Evolutionary conservation across 2,113 vertebrate species (phyloP).

Genomic region (Excalfactoria chinensis): DNA sequence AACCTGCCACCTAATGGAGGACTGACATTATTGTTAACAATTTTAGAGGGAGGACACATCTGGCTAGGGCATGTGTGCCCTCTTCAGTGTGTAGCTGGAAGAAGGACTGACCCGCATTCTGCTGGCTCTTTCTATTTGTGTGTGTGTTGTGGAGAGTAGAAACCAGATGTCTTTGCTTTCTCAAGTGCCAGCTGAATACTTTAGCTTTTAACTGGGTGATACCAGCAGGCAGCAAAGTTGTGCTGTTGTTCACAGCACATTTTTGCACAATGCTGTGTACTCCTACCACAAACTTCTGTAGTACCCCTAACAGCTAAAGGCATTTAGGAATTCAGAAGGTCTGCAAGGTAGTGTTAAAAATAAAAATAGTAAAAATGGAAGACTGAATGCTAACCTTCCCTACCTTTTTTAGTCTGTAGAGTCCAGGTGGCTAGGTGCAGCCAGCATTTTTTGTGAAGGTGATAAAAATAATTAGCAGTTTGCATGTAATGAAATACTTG

Average conservation of each 20-base stretch:
- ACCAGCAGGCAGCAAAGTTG: neutral
- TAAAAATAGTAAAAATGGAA: fast-evolving
- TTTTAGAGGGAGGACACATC: neutral
- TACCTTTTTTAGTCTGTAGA: neutral
- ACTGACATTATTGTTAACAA: neutral
- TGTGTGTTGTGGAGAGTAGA: neutral
- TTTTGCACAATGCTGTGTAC: neutral
- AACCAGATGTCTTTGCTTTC: neutral
- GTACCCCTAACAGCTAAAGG: neutral
- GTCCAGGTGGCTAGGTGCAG: neutral
- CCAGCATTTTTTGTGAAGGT: neutral
- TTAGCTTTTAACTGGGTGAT: neutral
- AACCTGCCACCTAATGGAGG: neutral
- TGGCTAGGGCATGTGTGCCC: neutral
- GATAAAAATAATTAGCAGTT: neutral
- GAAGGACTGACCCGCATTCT: neutral
- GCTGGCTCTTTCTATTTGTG: neutral
- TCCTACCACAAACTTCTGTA: neutral
- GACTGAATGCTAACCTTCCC: neutral
- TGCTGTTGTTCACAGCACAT: fast-evolving
- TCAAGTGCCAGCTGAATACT: fast-evolving
- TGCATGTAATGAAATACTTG: neutral
- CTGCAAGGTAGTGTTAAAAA: neutral
- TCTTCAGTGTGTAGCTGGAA: neutral
- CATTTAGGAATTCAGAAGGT: neutral